Evolutionary conservation across 2,113 vertebrate genomes (phyloP).

Genomic region (Cygnus atratus): DNA sequence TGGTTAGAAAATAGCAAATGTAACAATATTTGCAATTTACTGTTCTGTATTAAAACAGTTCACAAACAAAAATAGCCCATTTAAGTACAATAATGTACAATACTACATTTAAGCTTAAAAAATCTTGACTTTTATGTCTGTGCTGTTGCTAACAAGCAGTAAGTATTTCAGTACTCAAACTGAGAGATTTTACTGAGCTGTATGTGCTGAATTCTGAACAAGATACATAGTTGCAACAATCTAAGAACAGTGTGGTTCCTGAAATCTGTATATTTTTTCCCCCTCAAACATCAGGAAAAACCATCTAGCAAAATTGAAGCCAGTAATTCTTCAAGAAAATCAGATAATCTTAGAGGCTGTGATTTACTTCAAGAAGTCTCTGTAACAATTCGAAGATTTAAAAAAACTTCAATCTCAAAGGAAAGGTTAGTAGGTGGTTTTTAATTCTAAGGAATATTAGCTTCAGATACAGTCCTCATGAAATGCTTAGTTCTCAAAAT

Average conservation of each 20-base stretch:
- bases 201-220: not conserved
- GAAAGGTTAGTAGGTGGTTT: constrained; percentile 83
- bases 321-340: constrained; percentile 85
- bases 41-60: not conserved
- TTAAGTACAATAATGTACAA: not conserved
- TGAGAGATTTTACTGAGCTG: not conserved
- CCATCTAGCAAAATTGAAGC: constrained; percentile 88
- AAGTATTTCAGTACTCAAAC: not conserved
- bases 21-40: not conserved
- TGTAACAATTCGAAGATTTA: constrained; percentile 96
- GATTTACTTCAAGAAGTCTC: constrained; percentile 97
- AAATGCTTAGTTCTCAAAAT: not conserved
- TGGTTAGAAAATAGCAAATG: not conserved
- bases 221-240: not conserved
- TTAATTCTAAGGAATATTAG: not conserved
- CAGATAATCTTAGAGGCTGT: constrained; percentile 92
- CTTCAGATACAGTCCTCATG: not conserved
- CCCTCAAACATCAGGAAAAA: constrained; percentile 83
- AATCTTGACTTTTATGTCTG: not conserved
- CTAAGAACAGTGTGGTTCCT: not conserved
- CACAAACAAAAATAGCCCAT: not conserved
- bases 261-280: not conserved
- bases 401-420: constrained; percentile 95
- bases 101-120: not conserved
- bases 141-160: not conserved